Evolutionary conservation across 2,797 vertebrate genomes (phyloP).

Genomic region (Helarctos malayanus): DNA sequence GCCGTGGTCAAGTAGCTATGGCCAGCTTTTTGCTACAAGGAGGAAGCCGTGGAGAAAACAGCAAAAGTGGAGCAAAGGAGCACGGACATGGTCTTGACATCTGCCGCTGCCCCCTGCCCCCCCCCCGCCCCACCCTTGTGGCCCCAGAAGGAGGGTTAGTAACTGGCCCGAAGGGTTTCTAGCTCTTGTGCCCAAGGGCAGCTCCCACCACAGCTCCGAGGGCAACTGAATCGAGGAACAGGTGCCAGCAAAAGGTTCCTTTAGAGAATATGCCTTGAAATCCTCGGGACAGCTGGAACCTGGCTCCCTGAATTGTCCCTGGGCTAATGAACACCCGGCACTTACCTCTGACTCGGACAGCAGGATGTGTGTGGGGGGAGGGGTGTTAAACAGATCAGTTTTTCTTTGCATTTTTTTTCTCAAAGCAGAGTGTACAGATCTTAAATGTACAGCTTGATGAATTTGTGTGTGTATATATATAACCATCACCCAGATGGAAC

Average conservation of each 20-base stretch:
- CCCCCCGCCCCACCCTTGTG: not conserved
- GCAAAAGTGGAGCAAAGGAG: not conserved
- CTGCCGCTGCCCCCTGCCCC: not conserved
- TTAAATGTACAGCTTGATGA: not conserved
- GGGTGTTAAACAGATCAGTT: not conserved
- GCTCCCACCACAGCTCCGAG: not conserved
- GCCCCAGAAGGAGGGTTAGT: not conserved
- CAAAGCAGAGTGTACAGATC: not conserved
- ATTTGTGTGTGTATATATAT: not conserved
- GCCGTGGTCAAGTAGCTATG: not conserved
- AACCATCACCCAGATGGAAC: not conserved
- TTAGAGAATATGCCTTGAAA: constrained; percentile 35
- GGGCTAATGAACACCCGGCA: not conserved
- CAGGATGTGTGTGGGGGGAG: not conserved
- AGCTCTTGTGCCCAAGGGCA: not conserved
- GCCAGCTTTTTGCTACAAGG: not conserved
- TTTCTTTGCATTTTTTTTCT: not conserved
- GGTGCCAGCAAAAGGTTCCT: not conserved
- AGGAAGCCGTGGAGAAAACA: not conserved
- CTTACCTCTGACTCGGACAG: not conserved
- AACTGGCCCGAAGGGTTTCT: not conserved
- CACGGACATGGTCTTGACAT: not conserved
- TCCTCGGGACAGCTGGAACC: not conserved
- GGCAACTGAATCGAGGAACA: not conserved
- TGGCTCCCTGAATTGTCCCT: not conserved